phyloP scores from a whole-genome alignment of 2,888 invertebrate genomes.

The Eumacrocentrus americanus region DNA sequence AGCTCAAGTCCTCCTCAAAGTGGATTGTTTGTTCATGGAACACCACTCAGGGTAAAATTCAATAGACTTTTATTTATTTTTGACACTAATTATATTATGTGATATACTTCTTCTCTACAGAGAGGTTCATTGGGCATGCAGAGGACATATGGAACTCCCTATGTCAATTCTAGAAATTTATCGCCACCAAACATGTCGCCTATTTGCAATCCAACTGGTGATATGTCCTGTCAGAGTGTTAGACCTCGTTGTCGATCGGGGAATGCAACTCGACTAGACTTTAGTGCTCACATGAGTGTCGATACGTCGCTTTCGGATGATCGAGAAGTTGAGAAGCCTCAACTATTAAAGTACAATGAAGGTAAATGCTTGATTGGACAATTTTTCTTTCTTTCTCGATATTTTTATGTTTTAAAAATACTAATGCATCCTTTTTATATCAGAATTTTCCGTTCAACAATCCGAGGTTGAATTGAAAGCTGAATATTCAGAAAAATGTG shows the following conservation, averaged over 20 bases:
- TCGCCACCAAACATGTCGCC: conserved; percentile 55
- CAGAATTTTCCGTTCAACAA: neutral
- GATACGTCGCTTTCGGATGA: conserved; percentile 38
- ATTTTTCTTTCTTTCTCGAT: too few species aligned
- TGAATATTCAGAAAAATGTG: neutral
- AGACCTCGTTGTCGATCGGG: conserved; percentile 43
- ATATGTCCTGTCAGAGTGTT: conserved; percentile 49
- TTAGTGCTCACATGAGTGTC: conserved; percentile 51
- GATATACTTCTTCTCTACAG: conserved; percentile 31
- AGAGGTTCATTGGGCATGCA: conserved; percentile 34
- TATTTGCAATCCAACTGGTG: conserved; percentile 40
- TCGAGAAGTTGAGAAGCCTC: too few species aligned
- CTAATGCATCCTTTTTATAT: too few species aligned
- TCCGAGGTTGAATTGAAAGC: neutral
- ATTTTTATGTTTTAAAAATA: too few species aligned
- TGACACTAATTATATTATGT: neutral
- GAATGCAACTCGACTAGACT: conserved; percentile 45
- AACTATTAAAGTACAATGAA: too few species aligned
- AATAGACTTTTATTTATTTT: neutral
- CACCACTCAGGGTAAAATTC: conserved; percentile 47
- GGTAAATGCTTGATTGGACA: too few species aligned
- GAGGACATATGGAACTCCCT: conserved; percentile 47
- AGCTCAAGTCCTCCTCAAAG: conserved; percentile 52
- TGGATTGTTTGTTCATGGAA: conserved; percentile 51
- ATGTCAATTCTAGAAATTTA: conserved; percentile 36